Conservation (phyloP, 2,113 vertebrate genomes). For the Cryptoleucopteryx plumbea region DNA sequence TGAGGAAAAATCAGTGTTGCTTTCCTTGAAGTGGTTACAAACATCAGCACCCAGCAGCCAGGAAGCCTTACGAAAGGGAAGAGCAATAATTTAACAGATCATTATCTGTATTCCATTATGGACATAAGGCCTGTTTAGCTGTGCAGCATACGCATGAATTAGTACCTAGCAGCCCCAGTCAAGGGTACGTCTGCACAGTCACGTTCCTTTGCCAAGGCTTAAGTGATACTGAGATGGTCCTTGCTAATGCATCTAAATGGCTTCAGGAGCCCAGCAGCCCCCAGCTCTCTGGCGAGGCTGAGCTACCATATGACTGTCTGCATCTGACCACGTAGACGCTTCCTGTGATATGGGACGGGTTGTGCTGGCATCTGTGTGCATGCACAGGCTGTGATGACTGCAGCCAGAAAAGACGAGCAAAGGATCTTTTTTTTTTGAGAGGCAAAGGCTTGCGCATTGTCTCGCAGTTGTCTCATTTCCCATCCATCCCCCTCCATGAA, state of each 20-base stretch:
- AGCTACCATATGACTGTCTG: slow-evolving; percentile 2
- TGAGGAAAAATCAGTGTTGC: slow-evolving; percentile 8
- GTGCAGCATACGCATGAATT: fast-evolving
- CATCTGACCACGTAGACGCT: not conserved
- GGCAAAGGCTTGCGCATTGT: not conserved
- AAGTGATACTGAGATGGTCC: not conserved
- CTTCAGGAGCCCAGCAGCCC: not conserved
- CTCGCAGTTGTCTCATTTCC: not conserved
- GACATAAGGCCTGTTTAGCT: not conserved
- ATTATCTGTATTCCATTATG: not conserved
- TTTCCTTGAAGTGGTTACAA: not conserved
- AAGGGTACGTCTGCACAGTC: not conserved
- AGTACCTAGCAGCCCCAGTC: not conserved
- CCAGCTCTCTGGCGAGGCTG: not conserved
- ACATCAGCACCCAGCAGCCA: not conserved
- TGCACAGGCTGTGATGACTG: not conserved
- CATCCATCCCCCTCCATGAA: not conserved
- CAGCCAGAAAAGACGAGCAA: not conserved
- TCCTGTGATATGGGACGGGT: not conserved
- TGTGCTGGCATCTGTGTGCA: slow-evolving; percentile 13
- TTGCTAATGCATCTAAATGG: not conserved
- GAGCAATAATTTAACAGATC: slow-evolving; percentile 12
- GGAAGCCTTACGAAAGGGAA: not conserved
- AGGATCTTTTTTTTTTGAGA: not conserved
- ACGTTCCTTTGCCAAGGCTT: not conserved